A percentile compares a stretch with the other conserved stretches of the same genome.
These are phyloP conservation scores for Apogon hyalosoma DNA, from an alignment of 2,797 vertebrate species.

Conservation along the genomic window DNA sequence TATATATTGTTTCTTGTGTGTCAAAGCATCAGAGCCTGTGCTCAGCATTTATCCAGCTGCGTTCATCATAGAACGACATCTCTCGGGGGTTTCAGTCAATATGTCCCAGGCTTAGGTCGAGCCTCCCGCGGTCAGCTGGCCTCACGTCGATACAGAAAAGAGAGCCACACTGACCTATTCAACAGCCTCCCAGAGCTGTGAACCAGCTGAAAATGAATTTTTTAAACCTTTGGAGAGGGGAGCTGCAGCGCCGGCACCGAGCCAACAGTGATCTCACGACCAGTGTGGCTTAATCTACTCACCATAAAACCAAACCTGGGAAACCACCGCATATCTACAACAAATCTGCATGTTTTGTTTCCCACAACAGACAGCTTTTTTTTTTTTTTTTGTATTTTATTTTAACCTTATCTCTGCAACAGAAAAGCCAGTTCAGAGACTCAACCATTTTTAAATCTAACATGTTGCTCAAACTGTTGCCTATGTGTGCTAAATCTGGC, in stretches of 20 bases:
- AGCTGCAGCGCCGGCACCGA: slow-evolving; percentile 41
- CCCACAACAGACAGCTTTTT: slow-evolving; percentile 13
- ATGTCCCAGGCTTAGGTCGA: slow-evolving; percentile 31
- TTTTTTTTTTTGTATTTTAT: not conserved
- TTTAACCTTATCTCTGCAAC: too few species aligned
- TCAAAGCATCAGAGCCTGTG: slow-evolving; percentile 14
- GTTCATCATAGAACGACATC: slow-evolving; percentile 33
- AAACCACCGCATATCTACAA: slow-evolving; percentile 25
- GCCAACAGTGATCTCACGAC: slow-evolving; percentile 34
- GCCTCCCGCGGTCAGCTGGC: slow-evolving; percentile 39
- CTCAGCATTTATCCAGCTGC: slow-evolving; percentile 23
- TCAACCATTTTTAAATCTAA: slow-evolving; percentile 42
- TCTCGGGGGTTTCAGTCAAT: slow-evolving; percentile 36
- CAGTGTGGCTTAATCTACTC: slow-evolving; percentile 25
- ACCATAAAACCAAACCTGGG: slow-evolving; percentile 35
- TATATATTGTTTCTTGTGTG: slow-evolving; percentile 8
- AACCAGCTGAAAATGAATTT: slow-evolving; percentile 51
- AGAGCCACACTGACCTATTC: slow-evolving; percentile 47
- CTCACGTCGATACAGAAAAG: slow-evolving; percentile 29
- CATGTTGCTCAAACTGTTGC: not conserved
- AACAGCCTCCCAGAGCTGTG: slow-evolving; percentile 42
- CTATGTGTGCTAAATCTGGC: slow-evolving; percentile 18
- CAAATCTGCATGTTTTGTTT: slow-evolving; percentile 13
- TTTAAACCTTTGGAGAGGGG: slow-evolving; percentile 45
- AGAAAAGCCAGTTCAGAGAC: slow-evolving; percentile 24